A percentile compares a stretch with the other conserved stretches of the same genome.
These are phyloP conservation scores for Sphaerodactylus townsendi DNA, from an alignment of 2,113 vertebrate species.

Conservation along the genomic window DNA sequence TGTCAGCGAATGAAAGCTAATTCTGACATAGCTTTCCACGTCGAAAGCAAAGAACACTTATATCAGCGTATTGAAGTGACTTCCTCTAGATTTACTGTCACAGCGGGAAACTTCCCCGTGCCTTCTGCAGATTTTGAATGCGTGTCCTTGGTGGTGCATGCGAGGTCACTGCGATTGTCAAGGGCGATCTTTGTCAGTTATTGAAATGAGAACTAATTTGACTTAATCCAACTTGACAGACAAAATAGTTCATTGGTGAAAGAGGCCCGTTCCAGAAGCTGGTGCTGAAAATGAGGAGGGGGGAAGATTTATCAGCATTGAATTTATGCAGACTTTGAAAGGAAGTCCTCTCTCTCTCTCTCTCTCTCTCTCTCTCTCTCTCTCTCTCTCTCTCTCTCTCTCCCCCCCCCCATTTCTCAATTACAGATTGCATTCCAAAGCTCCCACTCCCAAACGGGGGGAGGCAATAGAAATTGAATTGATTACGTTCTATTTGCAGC, in stretches of 20 bases:
- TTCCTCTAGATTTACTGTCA: constrained; percentile 28
- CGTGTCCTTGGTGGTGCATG: constrained; percentile 68
- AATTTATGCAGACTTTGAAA: constrained; percentile 1
- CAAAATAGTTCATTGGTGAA: constrained; percentile 64
- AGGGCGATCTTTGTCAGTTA: constrained; percentile 72
- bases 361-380: no score
- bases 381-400: no score
- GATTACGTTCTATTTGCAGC: constrained; percentile 8
- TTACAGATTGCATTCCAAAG: background rate
- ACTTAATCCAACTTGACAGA: constrained; percentile 72
- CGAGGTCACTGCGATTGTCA: constrained; percentile 72
- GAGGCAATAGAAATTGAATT: background rate
- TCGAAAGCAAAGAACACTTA: background rate
- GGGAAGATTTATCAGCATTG: constrained; percentile 8
- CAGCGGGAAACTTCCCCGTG: constrained; percentile 40
- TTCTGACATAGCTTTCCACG: background rate
- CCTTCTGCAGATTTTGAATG: constrained; percentile 38
- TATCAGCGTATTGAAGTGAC: background rate
- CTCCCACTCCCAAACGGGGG: background rate
- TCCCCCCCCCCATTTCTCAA: background rate
- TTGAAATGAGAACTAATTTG: constrained; percentile 77
- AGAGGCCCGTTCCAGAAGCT: constrained; percentile 54
- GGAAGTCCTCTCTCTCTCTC: background rate
- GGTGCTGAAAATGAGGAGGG: constrained; percentile 46
- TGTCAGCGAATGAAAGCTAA: background rate